Conservation (phyloP, 1,140 invertebrate species). For the Parasteatoda tepidariorum region DNA sequence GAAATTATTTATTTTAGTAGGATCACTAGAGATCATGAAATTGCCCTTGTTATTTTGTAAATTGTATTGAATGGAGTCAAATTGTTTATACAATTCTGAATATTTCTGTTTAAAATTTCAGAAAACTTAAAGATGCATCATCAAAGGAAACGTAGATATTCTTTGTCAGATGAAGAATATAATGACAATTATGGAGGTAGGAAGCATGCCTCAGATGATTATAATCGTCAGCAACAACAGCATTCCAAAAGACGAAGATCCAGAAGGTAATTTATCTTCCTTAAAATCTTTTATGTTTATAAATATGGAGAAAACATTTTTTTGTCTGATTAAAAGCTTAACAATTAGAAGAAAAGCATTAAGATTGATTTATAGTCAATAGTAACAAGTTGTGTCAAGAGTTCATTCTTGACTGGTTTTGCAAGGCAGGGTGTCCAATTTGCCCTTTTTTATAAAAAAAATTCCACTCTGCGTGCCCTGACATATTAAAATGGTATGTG, state of each 20-base stretch:
- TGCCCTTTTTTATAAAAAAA: no score
- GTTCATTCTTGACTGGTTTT: background rate
- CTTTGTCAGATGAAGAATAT: background rate
- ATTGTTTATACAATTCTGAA: no score
- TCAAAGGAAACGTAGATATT: conserved; percentile 26
- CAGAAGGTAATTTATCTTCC: background rate
- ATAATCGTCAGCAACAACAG: background rate
- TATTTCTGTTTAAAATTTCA: no score
- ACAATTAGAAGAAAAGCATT: background rate
- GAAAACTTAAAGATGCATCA: no score
- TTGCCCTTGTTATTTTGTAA: no score
- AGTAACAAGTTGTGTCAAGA: no score
- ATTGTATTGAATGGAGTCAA: no score
- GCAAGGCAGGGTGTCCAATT: background rate
- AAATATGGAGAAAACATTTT: background rate
- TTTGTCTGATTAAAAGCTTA: background rate
- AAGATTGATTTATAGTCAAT: no score
- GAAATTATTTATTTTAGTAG: no score
- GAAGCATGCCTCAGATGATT: conserved; percentile 8
- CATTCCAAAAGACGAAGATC: conserved; percentile 17
- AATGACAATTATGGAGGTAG: conserved; percentile 1
- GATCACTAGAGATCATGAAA: no score
- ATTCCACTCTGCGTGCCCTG: no score
- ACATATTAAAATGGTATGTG: no score
- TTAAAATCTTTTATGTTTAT: background rate